Base-by-base conservation (phyloP, 2,888 invertebrate species). In the Dascillus cervinus region DNA sequence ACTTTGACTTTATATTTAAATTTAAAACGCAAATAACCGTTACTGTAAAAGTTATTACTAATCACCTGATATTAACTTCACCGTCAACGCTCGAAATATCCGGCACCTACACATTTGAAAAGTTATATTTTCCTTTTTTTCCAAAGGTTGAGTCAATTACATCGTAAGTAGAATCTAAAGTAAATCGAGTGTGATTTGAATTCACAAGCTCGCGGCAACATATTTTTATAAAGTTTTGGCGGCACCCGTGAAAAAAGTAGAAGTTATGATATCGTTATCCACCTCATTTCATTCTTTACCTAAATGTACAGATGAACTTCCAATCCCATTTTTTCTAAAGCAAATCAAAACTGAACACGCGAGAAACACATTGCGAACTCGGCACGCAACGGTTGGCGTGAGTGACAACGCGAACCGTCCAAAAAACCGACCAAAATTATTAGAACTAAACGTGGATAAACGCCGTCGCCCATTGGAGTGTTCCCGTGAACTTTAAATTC, bases 1-100 rank as follows among this genome's bases (percentile, higher is more conserved):
- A 41, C 34, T 41, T 43, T 41, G 34, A 37, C 37, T 41, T 37
- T 37, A 33, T 34, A 34, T 35, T 44, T 41, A 32, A 32, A 36
- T 35, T 34, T 35, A 26, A 34, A 32, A 15, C 19, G 17, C 17
- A 29, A 32, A 17, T 26, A 21, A 24, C 26, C 30, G 17, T 34
- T 37, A 30, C 34, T 21, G 24, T 32, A 28, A n/a, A n/a, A n/a
- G n/a, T n/a, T n/a, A n/a, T n/a, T n/a, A n/a, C n/a, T n/a, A n/a
- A n/a, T n/a, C n/a, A n/a, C n/a, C n/a, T n/a, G n/a, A n/a, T n/a
- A n/a, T n/a, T n/a, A n/a, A n/a, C n/a, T n/a, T n/a, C n/a, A n/a
- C n/a, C n/a, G n/a, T n/a, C n/a, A n/a, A n/a, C n/a, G n/a, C n/a
- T n/a, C n/a, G n/a, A n/a, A n/a, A n/a, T n/a, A n/a, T n/a, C n/a